Conservation (phyloP, 2,797 vertebrate genomes). For the Tapera naevia region DNA sequence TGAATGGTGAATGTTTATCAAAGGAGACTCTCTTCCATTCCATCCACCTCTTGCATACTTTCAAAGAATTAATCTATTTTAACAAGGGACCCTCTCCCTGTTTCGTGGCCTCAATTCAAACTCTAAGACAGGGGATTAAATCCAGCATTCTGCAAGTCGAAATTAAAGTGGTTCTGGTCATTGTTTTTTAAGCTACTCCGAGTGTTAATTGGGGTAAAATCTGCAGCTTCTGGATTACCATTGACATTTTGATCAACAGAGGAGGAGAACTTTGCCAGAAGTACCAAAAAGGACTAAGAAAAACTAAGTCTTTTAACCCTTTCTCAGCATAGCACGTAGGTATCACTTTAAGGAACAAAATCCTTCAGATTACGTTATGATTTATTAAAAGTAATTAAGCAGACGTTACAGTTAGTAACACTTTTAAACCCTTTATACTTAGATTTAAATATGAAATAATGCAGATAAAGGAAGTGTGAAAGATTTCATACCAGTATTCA, state of each 20-base stretch:
- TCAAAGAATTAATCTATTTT: conserved; percentile 65
- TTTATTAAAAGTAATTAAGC: conserved; percentile 39
- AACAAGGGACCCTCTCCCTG: conserved; percentile 61
- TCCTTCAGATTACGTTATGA: conserved; percentile 4
- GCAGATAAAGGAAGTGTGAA: conserved; percentile 48
- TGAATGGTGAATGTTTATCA: conserved; percentile 58
- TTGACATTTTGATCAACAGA: conserved; percentile 32
- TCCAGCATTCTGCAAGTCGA: conserved; percentile 35
- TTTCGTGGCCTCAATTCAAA: conserved; percentile 56
- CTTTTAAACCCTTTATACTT: conserved; percentile 29
- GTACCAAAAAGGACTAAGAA: background rate
- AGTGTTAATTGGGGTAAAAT: conserved; percentile 62
- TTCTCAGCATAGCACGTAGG: background rate
- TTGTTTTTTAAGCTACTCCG: conserved; percentile 46
- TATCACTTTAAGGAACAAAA: background rate
- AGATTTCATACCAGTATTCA: conserved; percentile 13
- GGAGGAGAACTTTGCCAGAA: conserved; percentile 26
- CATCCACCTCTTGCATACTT: conserved; percentile 59
- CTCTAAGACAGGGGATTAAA: conserved; percentile 64
- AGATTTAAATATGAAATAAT: conserved; percentile 56
- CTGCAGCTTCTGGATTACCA: conserved; percentile 50
- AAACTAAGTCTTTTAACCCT: conserved; percentile 28
- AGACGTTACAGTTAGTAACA: conserved; percentile 18
- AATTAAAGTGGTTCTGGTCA: conserved; percentile 57
- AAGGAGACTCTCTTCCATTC: conserved; percentile 59